Evolutionary conservation across 2,113 vertebrate species (phyloP).

Genomic region (Ctenomys sociabilis): DNA sequence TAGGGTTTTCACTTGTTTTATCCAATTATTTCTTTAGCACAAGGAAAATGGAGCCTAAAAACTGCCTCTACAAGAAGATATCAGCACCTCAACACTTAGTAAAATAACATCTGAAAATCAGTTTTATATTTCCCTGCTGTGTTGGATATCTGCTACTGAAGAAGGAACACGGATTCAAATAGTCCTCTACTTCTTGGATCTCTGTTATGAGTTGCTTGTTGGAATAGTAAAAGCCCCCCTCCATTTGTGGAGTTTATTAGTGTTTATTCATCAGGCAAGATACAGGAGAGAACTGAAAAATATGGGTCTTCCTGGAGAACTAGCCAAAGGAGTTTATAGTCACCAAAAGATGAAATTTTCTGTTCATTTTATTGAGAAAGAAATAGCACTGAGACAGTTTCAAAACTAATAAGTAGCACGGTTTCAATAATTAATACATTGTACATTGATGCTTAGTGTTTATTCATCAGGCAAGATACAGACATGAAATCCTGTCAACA

Average conservation of each 20-base stretch:
- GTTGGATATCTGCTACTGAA: neutral
- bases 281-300: neutral
- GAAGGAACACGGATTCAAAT: neutral
- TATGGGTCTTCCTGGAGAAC: neutral
- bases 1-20: neutral
- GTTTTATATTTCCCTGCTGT: neutral
- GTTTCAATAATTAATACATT: too few relatives aligned
- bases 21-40: neutral
- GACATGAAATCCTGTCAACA: too few relatives aligned
- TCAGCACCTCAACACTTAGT: neutral
- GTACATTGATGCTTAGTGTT: too few relatives aligned
- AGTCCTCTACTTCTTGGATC: neutral
- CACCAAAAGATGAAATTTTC: too few relatives aligned
- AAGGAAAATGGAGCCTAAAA: neutral
- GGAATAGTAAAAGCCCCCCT: neutral
- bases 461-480: too few relatives aligned
- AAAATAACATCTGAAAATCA: neutral
- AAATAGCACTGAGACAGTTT: too few relatives aligned
- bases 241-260: too few relatives aligned
- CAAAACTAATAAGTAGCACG: too few relatives aligned
- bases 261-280: too few relatives aligned
- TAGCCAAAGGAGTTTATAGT: too few relatives aligned
- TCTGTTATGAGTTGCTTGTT: neutral
- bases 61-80: neutral
- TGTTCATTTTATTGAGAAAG: too few relatives aligned